phyloP scores from a whole-genome alignment of 2,113 vertebrate species.

The Ornithorhynchus anatinus region DNA sequence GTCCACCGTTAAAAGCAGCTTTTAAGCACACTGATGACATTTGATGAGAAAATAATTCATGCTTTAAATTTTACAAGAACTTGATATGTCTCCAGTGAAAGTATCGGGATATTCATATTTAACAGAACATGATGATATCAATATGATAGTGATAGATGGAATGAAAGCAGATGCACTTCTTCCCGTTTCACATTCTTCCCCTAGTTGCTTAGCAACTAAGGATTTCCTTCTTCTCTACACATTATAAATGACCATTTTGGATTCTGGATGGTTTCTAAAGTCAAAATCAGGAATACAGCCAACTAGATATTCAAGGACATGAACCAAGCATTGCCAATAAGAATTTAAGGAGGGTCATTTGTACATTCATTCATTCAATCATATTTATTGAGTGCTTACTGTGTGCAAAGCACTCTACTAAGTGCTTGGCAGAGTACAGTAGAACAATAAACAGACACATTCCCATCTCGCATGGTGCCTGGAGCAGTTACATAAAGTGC shows the following conservation, averaged over 20 bases:
- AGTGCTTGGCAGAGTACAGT: too few species aligned
- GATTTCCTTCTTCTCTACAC: conserved; percentile 4
- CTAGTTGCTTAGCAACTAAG: conserved; percentile 14
- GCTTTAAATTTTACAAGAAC: conserved; percentile 23
- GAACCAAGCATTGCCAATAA: neutral
- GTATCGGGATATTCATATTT: neutral
- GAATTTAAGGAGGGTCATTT: too few species aligned
- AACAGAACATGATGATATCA: conserved; percentile 9
- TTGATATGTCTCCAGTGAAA: neutral
- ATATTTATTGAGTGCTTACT: too few species aligned
- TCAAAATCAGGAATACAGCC: neutral
- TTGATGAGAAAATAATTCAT: conserved; percentile 39
- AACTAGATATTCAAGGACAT: neutral
- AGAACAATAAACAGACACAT: too few species aligned
- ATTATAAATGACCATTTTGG: neutral
- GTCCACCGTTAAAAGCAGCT: conserved; percentile 31
- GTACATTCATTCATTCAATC: too few species aligned
- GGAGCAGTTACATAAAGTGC: too few species aligned
- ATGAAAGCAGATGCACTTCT: conserved; percentile 10
- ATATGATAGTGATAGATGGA: conserved; percentile 1
- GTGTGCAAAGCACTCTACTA: too few species aligned
- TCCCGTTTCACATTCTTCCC: conserved; percentile 2
- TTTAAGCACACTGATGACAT: conserved; percentile 24
- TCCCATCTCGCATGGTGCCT: too few species aligned
- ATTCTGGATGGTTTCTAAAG: conserved; percentile 12